phyloP scores from a whole-genome alignment of 2,797 vertebrate genomes.

The Chaunax sp. region DNA sequence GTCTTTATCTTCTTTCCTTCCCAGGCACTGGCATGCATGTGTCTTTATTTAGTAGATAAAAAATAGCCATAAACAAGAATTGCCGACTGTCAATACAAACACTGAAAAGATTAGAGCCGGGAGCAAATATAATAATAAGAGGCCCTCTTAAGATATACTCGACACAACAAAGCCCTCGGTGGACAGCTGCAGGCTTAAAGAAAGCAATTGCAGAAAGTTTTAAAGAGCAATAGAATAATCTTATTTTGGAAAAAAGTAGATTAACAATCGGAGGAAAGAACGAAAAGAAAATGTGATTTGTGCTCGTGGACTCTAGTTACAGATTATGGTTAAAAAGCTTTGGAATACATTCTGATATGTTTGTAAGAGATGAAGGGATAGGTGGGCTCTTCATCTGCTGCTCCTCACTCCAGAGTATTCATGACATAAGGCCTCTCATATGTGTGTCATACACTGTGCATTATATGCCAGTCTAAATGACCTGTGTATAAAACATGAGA shows the following conservation, averaged over 20 bases:
- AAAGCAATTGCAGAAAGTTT: conserved; percentile 77
- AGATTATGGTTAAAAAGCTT: conserved; percentile 66
- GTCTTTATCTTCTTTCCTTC: conserved; percentile 78
- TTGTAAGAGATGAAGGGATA: conserved; percentile 57
- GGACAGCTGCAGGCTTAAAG: conserved; percentile 80
- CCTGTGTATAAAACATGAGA: no score
- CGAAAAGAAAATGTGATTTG: conserved; percentile 71
- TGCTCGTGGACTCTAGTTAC: conserved; percentile 64
- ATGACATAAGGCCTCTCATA: not conserved
- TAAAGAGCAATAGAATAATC: conserved; percentile 76
- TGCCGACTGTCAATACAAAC: conserved; percentile 82
- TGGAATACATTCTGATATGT: conserved; percentile 55
- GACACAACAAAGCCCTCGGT: conserved; percentile 78
- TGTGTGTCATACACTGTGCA: not conserved
- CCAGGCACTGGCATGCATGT: conserved; percentile 68
- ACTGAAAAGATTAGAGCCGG: conserved; percentile 79
- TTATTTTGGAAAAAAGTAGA: conserved; percentile 78
- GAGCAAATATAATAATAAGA: conserved; percentile 79
- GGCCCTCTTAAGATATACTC: conserved; percentile 69
- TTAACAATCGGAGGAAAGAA: conserved; percentile 72
- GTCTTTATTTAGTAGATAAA: conserved; percentile 78
- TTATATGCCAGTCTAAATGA: no score
- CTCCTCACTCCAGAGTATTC: conserved; percentile 30
- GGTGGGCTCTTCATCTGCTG: conserved; percentile 56
- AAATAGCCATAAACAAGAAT: conserved; percentile 81